Percentiles rank a stretch among this genome's conserved stretches.
Conservation (phyloP, 2,113 vertebrate species). For the Alouatta palliata region DNA sequence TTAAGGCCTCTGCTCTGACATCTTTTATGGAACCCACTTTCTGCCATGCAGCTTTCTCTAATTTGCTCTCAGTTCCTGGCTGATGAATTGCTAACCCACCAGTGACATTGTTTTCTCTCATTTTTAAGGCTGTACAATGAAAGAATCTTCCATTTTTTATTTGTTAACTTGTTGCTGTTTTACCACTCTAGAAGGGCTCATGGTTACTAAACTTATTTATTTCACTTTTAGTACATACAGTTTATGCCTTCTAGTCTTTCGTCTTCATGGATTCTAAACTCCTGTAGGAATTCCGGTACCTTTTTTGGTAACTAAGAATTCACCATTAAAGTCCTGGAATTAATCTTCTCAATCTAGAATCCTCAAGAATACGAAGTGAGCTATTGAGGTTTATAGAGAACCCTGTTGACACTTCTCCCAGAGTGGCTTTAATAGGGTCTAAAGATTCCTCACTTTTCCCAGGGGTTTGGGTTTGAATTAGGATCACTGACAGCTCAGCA, state of each 20-base stretch:
- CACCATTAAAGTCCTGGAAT: slow-evolving; percentile 14
- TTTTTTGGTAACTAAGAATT: slow-evolving; percentile 21
- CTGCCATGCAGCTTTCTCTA: neutral
- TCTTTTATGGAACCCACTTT: neutral
- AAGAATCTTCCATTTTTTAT: slow-evolving; percentile 9
- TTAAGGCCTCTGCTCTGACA: neutral
- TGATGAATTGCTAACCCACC: slow-evolving; percentile 39
- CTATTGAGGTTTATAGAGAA: neutral
- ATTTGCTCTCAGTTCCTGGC: neutral
- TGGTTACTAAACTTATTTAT: slow-evolving; percentile 9
- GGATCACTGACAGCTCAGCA: neutral
- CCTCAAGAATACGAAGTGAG: neutral
- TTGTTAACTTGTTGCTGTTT: neutral
- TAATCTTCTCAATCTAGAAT: slow-evolving; percentile 3
- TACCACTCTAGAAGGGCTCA: slow-evolving; percentile 11
- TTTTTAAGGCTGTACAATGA: neutral
- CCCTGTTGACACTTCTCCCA: neutral
- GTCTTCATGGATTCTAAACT: slow-evolving; percentile 24
- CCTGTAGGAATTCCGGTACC: neutral
- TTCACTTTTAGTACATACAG: neutral
- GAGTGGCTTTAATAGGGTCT: neutral
- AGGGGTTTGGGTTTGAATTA: slow-evolving; percentile 23
- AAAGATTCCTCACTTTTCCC: neutral
- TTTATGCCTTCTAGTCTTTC: slow-evolving; percentile 19
- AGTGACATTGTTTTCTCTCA: slow-evolving; percentile 5